Conservation (phyloP, 2,888 invertebrate species). For the Mellilla xanthometata region DNA sequence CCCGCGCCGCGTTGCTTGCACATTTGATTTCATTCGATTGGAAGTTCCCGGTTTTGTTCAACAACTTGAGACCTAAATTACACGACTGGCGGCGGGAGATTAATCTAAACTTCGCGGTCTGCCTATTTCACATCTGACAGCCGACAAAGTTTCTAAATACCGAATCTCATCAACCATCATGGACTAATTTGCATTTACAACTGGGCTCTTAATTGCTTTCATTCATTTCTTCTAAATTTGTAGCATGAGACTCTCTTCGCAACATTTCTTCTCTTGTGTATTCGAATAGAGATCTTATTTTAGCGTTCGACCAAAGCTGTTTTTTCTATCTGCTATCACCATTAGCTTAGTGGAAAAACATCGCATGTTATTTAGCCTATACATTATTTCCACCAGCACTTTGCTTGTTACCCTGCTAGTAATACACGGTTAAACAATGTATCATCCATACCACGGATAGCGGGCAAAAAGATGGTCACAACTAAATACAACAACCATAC, state of each 20-base stretch:
- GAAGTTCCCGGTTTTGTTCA: slow-evolving; percentile 23
- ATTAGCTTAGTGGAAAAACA: no score
- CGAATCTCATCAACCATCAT: slow-evolving; percentile 24
- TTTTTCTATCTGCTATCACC: no score
- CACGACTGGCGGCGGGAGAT: slow-evolving; percentile 24
- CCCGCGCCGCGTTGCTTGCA: slow-evolving; percentile 18
- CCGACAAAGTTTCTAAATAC: slow-evolving; percentile 30
- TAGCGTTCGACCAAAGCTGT: slow-evolving; percentile 37
- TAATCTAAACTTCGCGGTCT: slow-evolving; percentile 31
- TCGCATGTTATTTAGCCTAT: no score
- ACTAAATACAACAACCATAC: no score
- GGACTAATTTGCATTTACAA: slow-evolving; percentile 22
- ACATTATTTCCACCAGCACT: no score
- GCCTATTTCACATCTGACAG: slow-evolving; percentile 31
- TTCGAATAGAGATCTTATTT: slow-evolving; percentile 68
- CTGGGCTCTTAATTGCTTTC: slow-evolving; percentile 13
- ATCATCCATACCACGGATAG: no score
- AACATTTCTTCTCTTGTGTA: not conserved
- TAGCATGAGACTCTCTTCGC: slow-evolving; percentile 8
- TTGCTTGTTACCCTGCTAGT: no score
- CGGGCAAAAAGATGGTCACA: no score
- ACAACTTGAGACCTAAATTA: slow-evolving; percentile 18
- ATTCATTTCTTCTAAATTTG: slow-evolving; percentile 15
- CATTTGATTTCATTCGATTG: slow-evolving; percentile 30
- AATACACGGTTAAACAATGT: no score